Conservation (phyloP, 2,113 vertebrate species). For the Gila orcuttii region DNA sequence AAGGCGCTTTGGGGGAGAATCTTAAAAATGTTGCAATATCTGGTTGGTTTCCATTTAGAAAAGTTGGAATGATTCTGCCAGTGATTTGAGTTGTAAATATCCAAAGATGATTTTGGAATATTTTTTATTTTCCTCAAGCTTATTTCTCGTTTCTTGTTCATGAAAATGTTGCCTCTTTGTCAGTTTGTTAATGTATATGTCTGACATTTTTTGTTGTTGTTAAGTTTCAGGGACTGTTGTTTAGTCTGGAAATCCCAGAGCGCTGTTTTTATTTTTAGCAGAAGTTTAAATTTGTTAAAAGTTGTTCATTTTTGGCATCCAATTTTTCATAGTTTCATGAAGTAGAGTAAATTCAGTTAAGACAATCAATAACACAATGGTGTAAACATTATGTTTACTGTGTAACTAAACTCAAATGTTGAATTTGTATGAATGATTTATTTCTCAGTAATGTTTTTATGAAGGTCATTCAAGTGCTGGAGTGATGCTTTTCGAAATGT, state of each 20-base stretch:
- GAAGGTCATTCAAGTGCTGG: conserved; percentile 23
- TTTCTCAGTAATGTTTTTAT: neutral
- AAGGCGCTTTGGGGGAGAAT: neutral
- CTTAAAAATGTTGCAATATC: neutral
- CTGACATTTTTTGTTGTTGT: neutral
- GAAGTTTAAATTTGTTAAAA: neutral
- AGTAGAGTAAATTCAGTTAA: too few species aligned
- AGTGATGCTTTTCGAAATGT: neutral
- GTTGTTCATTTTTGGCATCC: neutral
- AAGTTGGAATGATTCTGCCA: neutral
- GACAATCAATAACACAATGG: neutral
- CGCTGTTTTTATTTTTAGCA: neutral
- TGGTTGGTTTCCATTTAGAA: neutral
- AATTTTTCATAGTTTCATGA: neutral
- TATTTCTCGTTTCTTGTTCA: neutral
- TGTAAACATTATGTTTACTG: neutral
- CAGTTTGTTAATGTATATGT: neutral
- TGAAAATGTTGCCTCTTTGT: neutral
- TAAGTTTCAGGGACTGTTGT: neutral
- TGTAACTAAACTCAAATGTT: neutral
- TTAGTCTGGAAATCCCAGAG: neutral
- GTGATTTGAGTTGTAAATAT: conserved; percentile 19
- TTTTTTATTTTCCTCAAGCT: neutral
- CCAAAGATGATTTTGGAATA: neutral
- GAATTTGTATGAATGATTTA: conserved; percentile 18